Percentiles rank a stretch among this genome's conserved stretches.
Conservation (phyloP, 2,888 invertebrate species). For the Nephrotoma flavescens region DNA sequence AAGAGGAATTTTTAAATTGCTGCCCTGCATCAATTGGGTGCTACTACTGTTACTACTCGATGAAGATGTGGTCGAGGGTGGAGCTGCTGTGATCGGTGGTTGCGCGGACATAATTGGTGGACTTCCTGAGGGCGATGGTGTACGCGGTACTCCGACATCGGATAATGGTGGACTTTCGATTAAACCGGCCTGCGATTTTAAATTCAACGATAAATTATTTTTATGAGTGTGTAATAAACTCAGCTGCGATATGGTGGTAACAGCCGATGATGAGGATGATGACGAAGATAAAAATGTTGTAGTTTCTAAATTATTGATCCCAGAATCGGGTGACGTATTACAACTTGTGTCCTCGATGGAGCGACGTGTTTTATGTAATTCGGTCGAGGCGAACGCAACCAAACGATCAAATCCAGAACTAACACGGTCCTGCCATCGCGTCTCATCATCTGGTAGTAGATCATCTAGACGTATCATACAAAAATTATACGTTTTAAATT, state of each 20-base stretch:
- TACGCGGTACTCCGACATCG: constrained; percentile 29
- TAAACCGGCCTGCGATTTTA: constrained; percentile 29
- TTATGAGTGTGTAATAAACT: not conserved
- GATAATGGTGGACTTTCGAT: constrained; percentile 38
- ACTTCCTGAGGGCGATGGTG: constrained; percentile 29
- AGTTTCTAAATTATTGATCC: constrained; percentile 42
- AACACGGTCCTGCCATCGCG: constrained; percentile 86
- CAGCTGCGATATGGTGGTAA: constrained; percentile 18
- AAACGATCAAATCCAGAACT: constrained; percentile 87
- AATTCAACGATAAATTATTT: constrained; percentile 16
- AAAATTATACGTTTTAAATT: constrained; percentile 6
- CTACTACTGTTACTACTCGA: not conserved
- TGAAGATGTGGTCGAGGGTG: not conserved
- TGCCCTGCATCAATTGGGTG: constrained; percentile 12
- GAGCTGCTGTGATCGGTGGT: constrained; percentile 8
- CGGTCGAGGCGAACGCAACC: constrained; percentile 85
- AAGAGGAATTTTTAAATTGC: constrained; percentile 35
- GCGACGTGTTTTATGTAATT: constrained; percentile 69
- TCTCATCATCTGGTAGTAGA: constrained; percentile 47
- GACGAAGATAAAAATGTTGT: constrained; percentile 33
- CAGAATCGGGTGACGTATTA: constrained; percentile 78
- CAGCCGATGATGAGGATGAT: constrained; percentile 29
- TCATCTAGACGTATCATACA: constrained; percentile 20
- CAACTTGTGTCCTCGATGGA: constrained; percentile 67
- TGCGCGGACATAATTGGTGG: constrained; percentile 16